A percentile compares a stretch with the other conserved stretches of the same genome.
Conservation (phyloP, 2,888 invertebrate species). For the Synanthedon vespiformis region DNA sequence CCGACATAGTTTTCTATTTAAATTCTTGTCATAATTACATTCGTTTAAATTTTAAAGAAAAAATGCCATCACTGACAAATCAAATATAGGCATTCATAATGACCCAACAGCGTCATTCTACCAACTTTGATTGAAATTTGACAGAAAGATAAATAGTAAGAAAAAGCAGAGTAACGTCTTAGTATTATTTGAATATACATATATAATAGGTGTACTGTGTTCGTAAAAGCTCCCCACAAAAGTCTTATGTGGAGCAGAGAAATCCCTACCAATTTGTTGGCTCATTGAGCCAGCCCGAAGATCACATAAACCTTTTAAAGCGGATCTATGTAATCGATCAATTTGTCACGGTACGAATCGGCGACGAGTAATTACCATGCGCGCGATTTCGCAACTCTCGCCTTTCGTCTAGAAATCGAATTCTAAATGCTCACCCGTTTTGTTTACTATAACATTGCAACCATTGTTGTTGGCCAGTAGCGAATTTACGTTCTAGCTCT, state of each 20-base stretch:
- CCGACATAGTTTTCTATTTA: too few species aligned
- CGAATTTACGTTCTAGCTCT: constrained; percentile 33
- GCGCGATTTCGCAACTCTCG: constrained; percentile 6
- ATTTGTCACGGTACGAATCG: constrained; percentile 29
- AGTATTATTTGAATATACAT: too few species aligned
- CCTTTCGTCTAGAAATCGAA: constrained; percentile 18
- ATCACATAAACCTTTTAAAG: constrained; percentile 9
- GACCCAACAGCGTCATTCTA: too few species aligned
- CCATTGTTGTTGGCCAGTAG: constrained; percentile 42
- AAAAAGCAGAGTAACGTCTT: too few species aligned
- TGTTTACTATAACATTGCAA: constrained; percentile 44
- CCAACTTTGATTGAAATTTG: too few species aligned
- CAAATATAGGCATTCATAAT: too few species aligned
- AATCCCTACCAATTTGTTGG: background rate
- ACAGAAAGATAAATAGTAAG: too few species aligned
- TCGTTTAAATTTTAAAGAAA: too few species aligned
- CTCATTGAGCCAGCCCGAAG: background rate
- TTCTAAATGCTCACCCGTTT: constrained; percentile 44
- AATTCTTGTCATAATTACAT: too few species aligned
- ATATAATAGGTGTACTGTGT: too few species aligned
- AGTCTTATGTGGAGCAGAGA: background rate
- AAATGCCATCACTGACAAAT: too few species aligned
- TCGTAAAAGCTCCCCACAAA: too few species aligned
- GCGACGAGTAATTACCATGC: constrained; percentile 4
- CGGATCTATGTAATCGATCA: constrained; percentile 20